Conservation (phyloP, 2,888 invertebrate genomes). For the Aelia acuminata region DNA sequence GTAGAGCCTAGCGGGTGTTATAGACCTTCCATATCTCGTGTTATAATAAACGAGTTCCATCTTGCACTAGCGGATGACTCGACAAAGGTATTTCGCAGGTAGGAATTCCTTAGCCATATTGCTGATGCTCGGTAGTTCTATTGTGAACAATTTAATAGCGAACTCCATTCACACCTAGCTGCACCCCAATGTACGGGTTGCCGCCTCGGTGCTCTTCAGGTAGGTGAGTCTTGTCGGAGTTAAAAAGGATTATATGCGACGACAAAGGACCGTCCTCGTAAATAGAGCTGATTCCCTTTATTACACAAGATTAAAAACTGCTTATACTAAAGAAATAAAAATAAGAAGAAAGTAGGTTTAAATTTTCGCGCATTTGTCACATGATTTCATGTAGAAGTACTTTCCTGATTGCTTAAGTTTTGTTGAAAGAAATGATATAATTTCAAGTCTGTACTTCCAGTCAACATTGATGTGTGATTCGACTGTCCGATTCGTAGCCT, state of each 20-base stretch:
- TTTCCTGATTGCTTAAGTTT: too few relatives aligned
- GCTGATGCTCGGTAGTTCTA: conserved; percentile 24
- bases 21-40: background rate
- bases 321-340: too few relatives aligned
- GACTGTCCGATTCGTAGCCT: too few relatives aligned
- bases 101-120: background rate
- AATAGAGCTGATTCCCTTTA: background rate
- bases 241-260: background rate
- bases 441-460: too few relatives aligned
- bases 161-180: background rate
- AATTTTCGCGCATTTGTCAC: too few relatives aligned
- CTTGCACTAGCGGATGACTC: background rate
- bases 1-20: background rate
- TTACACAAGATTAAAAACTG: background rate
- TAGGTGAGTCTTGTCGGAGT: background rate
- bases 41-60: background rate
- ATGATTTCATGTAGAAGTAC: too few relatives aligned
- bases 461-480: too few relatives aligned
- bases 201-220: background rate
- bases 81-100: background rate
- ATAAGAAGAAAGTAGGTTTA: too few relatives aligned
- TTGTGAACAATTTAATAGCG: conserved; percentile 18
- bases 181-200: background rate
- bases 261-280: background rate
- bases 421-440: too few relatives aligned